Percentiles rank a stretch among this genome's conserved stretches.
Evolutionary conservation across 2,888 invertebrate species (phyloP).

Genomic region (Agrochola lota): DNA sequence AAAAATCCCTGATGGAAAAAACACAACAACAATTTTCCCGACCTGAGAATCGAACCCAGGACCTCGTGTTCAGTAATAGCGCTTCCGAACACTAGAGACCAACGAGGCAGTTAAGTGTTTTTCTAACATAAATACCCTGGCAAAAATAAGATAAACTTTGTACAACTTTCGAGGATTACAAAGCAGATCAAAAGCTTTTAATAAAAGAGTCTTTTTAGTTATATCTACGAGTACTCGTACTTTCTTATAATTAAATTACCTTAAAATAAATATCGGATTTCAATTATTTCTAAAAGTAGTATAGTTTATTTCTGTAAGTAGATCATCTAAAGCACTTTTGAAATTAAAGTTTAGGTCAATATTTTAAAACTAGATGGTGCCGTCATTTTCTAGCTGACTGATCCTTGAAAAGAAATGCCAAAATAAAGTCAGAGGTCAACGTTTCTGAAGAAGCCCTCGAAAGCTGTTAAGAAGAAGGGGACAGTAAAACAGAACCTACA

Average conservation of each 20-base stretch:
- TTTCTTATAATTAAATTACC: background rate
- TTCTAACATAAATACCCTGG: background rate
- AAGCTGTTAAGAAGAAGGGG: background rate
- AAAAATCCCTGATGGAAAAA: no score
- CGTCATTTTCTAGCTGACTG: background rate
- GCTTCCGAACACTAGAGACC: no score
- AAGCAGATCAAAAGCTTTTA: background rate
- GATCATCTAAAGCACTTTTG: background rate
- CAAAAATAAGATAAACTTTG: background rate
- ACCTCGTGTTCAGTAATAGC: no score
- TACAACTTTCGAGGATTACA: background rate
- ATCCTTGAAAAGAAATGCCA: background rate
- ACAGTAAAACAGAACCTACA: background rate
- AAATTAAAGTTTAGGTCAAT: no score
- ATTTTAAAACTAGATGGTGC: no score
- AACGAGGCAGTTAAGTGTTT: background rate
- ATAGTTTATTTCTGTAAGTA: no score
- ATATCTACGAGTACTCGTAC: no score
- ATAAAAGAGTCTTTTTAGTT: background rate
- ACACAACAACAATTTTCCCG: no score
- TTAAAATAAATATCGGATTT: background rate
- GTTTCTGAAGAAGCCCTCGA: background rate
- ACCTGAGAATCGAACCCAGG: no score
- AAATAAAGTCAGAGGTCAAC: background rate
- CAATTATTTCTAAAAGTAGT: no score